phyloP scores from a whole-genome alignment of 2,797 vertebrate genomes.

The Cottoperca gobio region DNA sequence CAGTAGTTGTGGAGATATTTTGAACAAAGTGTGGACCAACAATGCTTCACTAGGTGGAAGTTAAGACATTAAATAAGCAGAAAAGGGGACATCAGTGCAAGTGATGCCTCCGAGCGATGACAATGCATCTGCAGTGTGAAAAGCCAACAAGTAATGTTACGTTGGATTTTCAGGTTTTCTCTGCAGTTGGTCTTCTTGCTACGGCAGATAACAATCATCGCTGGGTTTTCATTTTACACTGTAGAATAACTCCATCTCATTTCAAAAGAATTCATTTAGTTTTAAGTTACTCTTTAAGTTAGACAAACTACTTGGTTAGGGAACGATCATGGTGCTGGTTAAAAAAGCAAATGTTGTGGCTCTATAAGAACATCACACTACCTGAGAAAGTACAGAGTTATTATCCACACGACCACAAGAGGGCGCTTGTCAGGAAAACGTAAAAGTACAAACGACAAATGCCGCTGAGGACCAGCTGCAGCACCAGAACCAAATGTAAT shows the following conservation, averaged over 20 bases:
- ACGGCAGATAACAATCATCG: no score
- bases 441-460: not conserved
- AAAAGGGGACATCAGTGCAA: no score
- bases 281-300: not conserved
- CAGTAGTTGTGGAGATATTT: no score
- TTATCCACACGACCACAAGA: not conserved
- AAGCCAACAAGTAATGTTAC: no score
- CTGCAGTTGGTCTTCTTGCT: no score
- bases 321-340: not conserved
- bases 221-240: not conserved
- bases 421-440: not conserved
- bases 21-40: no score
- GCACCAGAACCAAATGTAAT: slow-evolving; percentile 19
- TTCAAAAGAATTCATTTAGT: not conserved
- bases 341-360: not conserved
- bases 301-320: not conserved
- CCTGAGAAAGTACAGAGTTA: not conserved
- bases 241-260: no score
- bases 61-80: no score
- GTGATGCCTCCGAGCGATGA: no score
- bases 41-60: no score
- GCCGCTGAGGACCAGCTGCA: slow-evolving; percentile 18
- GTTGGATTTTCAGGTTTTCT: no score
- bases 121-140: no score
- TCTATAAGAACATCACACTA: not conserved